These are phyloP conservation scores for Rhynchophorus ferrugineus DNA, from an alignment of 1,140 invertebrate genomes.

Conservation along the genomic window DNA sequence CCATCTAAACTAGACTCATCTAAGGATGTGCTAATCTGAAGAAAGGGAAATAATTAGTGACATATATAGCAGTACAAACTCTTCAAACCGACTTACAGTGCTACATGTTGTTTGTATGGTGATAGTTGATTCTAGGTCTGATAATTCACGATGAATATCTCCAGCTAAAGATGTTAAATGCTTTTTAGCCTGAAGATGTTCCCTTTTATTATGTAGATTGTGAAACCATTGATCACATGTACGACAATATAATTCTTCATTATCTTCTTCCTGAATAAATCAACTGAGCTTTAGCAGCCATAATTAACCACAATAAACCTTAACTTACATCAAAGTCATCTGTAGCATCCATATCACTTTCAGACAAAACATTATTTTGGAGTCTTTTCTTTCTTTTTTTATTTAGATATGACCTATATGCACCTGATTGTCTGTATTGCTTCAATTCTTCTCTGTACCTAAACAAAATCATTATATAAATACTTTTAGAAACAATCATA, in stretches of 20 bases:
- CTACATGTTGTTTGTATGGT: constrained; percentile 16
- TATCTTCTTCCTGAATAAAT: constrained; percentile 48
- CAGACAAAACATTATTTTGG: constrained; percentile 44
- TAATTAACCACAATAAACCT: constrained; percentile 10
- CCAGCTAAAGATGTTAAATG: constrained; percentile 45
- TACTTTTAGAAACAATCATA: background rate
- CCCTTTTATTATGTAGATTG: constrained; percentile 50
- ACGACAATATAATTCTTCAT: constrained; percentile 50
- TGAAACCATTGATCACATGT: constrained; percentile 53
- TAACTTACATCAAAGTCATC: constrained; percentile 47
- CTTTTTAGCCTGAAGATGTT: constrained; percentile 50
- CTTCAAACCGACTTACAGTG: constrained; percentile 3
- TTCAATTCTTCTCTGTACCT: constrained; percentile 49
- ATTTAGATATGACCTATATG: constrained; percentile 47
- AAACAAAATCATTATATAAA: background rate
- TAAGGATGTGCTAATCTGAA: constrained; percentile 34
- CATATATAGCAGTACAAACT: background rate
- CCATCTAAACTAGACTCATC: constrained; percentile 42
- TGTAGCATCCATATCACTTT: constrained; percentile 48
- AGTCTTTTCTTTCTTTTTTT: constrained; percentile 47
- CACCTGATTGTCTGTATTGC: constrained; percentile 49
- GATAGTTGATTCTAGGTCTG: constrained; percentile 24
- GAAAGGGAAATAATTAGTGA: background rate
- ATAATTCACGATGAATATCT: constrained; percentile 36
- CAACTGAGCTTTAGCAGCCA: too few species aligned